Evolutionary conservation across 2,797 vertebrate genomes (phyloP), one percentile per base, ranked within the genome.

Genomic region (Enteromius viviparus): DNA sequence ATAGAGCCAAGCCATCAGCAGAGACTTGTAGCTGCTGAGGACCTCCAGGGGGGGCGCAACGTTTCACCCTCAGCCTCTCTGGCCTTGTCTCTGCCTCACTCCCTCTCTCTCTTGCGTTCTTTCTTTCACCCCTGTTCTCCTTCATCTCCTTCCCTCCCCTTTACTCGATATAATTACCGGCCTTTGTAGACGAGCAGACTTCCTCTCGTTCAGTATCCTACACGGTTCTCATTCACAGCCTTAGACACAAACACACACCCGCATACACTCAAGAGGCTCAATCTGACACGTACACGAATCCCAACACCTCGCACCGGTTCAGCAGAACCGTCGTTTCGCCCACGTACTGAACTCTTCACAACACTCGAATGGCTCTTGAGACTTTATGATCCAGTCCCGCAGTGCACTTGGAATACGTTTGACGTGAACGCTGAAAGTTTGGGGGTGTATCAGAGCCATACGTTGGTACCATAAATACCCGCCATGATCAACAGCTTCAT

Each of bases 1-100:
- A 98, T 91, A 95, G 96, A 90, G 95, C 96, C 90, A 99, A 98
- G 94, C 92, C 96, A 69, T 95, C 97, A 49, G 95, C 95, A 0
- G 97, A 99, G 91, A 94, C 94, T 93, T 98, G 97, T 95, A 99
- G 97, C 94, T 99, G 98, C 96, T 99, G 97, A 99, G 94, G 93
- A 91, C 91, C 92, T 92, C 62, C 47, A 80, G 85, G 85, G 82
- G 84, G 84, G 86, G 82, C 10, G 34, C 84, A 82, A 80, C 68
- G 58, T 85, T 90, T 90, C 88, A 89, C 90, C 85, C 89, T 86
- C 68, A 88, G 88, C 91, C 92, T 91, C 86, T 93, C 92, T 93
- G 93, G 94, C 94, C 94, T 95, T 93, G 92, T 92, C 90, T 85
- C 91, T 87, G 76, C 76, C 88, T 84, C 82, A 86, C 88, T 90